A percentile compares a stretch with the other conserved stretches of the same genome.
phyloP scores from a whole-genome alignment of 2,113 vertebrate species.

The Plecturocebus donacophilus region DNA sequence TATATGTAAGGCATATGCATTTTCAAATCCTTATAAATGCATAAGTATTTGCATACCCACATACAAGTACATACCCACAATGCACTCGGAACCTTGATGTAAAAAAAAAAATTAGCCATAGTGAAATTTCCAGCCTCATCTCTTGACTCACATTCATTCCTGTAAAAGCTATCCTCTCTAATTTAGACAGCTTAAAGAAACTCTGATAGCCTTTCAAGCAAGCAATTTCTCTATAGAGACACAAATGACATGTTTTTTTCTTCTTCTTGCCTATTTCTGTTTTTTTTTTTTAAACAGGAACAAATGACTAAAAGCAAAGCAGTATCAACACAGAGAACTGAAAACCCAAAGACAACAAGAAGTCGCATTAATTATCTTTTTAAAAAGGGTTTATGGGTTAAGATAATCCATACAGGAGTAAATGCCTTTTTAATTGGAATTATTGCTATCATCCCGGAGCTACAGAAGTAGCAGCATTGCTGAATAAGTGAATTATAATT shows the following conservation, averaged over 20 bases:
- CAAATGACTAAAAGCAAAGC: conserved; percentile 64
- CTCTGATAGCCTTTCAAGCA: conserved; percentile 62
- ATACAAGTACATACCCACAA: background rate
- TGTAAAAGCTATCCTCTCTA: background rate
- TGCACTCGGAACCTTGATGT: background rate
- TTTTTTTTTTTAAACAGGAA: conserved; percentile 50
- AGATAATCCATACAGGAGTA: conserved; percentile 27
- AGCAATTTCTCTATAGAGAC: conserved; percentile 50
- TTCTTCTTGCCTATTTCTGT: conserved; percentile 60
- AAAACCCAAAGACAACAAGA: conserved; percentile 42
- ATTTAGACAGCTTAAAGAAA: conserved; percentile 64
- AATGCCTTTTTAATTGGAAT: conserved; percentile 59
- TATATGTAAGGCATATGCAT: background rate
- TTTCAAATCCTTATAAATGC: conserved; percentile 1
- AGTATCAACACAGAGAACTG: conserved; percentile 39
- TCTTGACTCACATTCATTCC: conserved; percentile 44
- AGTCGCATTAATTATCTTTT: conserved; percentile 42
- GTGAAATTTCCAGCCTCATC: conserved; percentile 33
- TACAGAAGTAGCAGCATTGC: background rate
- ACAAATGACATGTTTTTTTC: conserved; percentile 43
- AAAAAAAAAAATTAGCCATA: background rate
- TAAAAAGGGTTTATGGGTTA: background rate
- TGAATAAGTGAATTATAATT: conserved; percentile 60
- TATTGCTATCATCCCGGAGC: conserved; percentile 38
- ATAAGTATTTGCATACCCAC: background rate